phyloP scores from a whole-genome alignment of 2,113 vertebrate species.

The Donacobius atricapilla region DNA sequence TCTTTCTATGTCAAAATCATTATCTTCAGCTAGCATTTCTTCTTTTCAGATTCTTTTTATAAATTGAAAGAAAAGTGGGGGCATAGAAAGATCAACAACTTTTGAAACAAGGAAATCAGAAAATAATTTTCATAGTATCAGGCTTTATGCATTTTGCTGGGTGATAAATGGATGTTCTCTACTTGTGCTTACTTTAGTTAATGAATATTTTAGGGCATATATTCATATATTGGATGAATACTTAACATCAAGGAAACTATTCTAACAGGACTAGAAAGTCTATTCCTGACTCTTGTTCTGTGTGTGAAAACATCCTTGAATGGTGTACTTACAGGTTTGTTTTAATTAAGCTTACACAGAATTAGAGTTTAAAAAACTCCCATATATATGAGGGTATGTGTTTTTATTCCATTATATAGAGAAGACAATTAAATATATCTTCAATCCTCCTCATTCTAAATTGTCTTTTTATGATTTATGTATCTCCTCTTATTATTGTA shows the following conservation, averaged over 20 bases:
- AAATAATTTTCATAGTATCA: slow-evolving; percentile 24
- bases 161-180: slow-evolving; percentile 34
- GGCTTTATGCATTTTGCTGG: slow-evolving; percentile 4
- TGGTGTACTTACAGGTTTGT: background rate
- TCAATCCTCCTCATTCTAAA: background rate
- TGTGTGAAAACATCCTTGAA: background rate
- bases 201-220: slow-evolving; percentile 14
- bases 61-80: slow-evolving; percentile 57
- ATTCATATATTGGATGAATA: background rate
- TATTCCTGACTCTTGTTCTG: background rate
- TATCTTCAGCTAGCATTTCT: slow-evolving; percentile 62
- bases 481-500: background rate
- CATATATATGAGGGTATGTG: accelerated
- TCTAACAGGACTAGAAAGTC: background rate
- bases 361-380: background rate
- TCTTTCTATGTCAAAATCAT: slow-evolving; percentile 61
- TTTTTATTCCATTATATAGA: background rate
- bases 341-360: background rate
- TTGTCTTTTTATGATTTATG: background rate
- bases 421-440: background rate
- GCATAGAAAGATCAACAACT: slow-evolving; percentile 62
- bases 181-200: slow-evolving; percentile 35
- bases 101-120: slow-evolving; percentile 43
- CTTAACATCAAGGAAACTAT: background rate
- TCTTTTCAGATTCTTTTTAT: slow-evolving; percentile 37